Evolutionary conservation across 2,888 invertebrate species (phyloP), one percentile per base, ranked within the genome.

Genomic region (Matsumyia berberina): DNA sequence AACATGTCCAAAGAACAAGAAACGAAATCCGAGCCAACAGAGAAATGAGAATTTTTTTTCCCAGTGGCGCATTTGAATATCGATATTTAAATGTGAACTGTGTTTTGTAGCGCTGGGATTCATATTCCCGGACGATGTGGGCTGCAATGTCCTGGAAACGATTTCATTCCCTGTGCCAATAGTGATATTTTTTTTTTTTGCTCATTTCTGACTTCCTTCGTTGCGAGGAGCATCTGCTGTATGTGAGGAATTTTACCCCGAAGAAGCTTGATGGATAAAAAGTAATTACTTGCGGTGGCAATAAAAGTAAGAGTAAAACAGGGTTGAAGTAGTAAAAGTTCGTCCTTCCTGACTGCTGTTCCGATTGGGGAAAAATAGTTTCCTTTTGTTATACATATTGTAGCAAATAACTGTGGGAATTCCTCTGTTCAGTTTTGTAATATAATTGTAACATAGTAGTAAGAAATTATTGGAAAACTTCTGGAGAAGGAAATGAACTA

Each of bases 211-310:
- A 46, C 24, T 33, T 49, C n/a, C 37, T 57, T 35, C 42, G 12
- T 44, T 15, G 17, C 24, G 37, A 67, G 46, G 1, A 67, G 37
- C 55, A 72, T 19, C 42, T 49, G 64, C n/a, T n/a, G n/a, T n/a
- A n/a, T 24, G 24, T 24, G 4, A 24, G 4, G 24, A 24, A 24
- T 4, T 24, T 24, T 24, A 24, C 24, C 24, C 24, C 24, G 6
- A 73, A 24, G 33, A 62, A 66, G 49, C 12, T 19, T 76, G 69
- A 57, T 62, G 42, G 69, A 70, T 76, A 42, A 33, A 76, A 81
- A 81, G 49, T 76, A 80, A 74, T 69, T 81, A 81, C 42, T 58
- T 17, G 55, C 46, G 24, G 58, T 60, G 17, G 46, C 24, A 74
- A 67, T 66, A 73, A 58, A 58, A 51, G 29, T 24, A 9, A 17